Base-by-base conservation (phyloP, 1,140 invertebrate genomes). In the Idris sp. region DNA sequence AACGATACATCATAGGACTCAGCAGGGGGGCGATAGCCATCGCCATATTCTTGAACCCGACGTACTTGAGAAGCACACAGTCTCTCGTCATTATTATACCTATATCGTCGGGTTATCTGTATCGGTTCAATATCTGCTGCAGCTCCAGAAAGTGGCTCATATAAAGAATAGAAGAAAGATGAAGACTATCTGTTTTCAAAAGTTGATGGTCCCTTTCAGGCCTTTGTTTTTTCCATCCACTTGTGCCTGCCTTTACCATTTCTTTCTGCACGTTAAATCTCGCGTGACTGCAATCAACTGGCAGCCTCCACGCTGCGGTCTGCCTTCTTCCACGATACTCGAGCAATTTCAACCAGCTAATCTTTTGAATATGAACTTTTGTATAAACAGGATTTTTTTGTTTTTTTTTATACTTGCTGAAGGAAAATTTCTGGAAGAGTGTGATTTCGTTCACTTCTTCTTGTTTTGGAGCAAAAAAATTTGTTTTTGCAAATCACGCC, bases 1-100 rank as follows among this genome's bases (percentile, higher is more conserved):
- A 85, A 84, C 84, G 84, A 86, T 86, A 82, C 81, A 84, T 86
- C 84, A 86, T 79, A 79, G 74, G 61, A 25, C 77, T 48, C 84
- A 80, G 79, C 82, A 38, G 84, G 84, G 49, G 74, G 65, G 46
- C 76, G 81, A 82, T 81, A 78, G 78, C n/a, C 74, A 78, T 76
- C 74, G 53, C 16, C 35, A 46, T 68, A 72, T 81, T 74, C 79
- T 80, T 73, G 58, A 43, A 25, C 48, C 28, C 11, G 56, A 33
- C 51, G 72, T 68, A 74, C 62, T 74, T 54, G 61, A 72, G n/a
- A n/a, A n/a, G n/a, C n/a, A n/a, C n/a, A 72, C 68, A 41, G 72
- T 67, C 38, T 62, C 72, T 79, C 77, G 69, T 81, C 82, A n/a
- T n/a, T n/a, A 80, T 84, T 84, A 84, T 82, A 78, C 59, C 64